A percentile compares a stretch with the other conserved stretches of the same genome.
phyloP scores from a whole-genome alignment of 2,113 vertebrate genomes.

The Eptesicus fuscus region DNA sequence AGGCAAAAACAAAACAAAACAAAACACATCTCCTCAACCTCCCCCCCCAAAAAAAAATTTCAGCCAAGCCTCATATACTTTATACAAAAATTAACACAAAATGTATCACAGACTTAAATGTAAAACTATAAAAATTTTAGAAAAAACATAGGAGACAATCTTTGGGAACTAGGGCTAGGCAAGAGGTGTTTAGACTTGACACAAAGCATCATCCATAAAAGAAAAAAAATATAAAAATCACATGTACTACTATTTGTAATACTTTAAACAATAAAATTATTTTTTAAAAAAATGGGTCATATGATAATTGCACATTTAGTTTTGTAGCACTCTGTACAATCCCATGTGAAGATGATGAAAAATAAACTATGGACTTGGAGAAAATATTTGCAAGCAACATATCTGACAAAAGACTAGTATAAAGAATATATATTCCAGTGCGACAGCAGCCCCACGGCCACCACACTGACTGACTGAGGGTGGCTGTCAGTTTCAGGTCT shows the following conservation, averaged over 20 bases:
- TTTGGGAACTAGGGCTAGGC: background rate
- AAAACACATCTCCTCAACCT: background rate
- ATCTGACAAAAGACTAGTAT: background rate
- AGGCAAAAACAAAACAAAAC: background rate
- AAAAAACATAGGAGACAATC: background rate
- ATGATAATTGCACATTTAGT: no score
- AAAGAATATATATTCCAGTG: slow-evolving; percentile 28
- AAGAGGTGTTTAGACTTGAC: background rate
- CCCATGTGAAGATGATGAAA: background rate
- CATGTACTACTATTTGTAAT: no score
- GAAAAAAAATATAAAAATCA: background rate
- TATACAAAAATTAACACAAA: background rate
- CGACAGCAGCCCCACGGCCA: no score
- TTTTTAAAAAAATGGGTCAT: background rate
- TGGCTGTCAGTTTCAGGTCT: no score
- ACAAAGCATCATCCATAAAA: background rate
- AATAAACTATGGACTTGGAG: background rate
- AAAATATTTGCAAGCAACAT: background rate
- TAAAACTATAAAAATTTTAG: background rate
- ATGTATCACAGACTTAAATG: background rate
- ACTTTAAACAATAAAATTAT: no score
- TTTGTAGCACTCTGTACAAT: background rate
- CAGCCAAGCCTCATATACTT: background rate
- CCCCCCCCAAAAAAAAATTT: background rate
- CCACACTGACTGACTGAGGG: no score